Base-by-base conservation (phyloP, 2,113 vertebrate genomes). In the Austrofundulus limnaeus region DNA sequence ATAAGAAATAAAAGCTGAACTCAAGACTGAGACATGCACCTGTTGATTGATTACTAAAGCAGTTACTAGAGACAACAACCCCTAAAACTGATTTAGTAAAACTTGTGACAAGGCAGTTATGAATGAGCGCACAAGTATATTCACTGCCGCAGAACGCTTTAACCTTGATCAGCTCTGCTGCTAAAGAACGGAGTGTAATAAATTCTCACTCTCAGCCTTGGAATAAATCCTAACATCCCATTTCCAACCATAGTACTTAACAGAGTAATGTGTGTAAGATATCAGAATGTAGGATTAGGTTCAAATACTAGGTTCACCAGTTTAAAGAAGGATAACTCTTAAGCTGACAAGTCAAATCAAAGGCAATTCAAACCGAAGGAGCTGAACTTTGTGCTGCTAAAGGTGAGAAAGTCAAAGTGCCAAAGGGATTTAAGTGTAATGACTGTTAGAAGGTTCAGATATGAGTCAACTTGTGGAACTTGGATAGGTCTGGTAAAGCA, bases 371-470 rank as follows among this genome's bases (percentile, higher is more conserved):
- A 72, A 38, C 37, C 69, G 66, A 9, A 20, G 11, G n/a, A n/a
- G 31, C 50, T 47, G 53, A 65, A 66, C 58, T 46, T 39, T 4
- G 10, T 1, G 31, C 12, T 55, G 39, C 16, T 31, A 53, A 52
- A 47, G 60, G 52, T 37, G 61, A 79, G 62, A 75, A 7, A 49
- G 39, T 38, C 34, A 42, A 38, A 37, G 38, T 16, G 41, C 37
- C 16, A 41, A 25, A 52, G 49, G 58, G 73, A 79, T 75, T 78
- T 81, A 70, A 49, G 41, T 25, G 25, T 56, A 78, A 82, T 71
- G 77, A 82, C 74, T 54, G 46, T 28, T 47, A 21, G 37, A 43
- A 28, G 61, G 84, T 88, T 88, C 75, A 84, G 51, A 28, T 34
- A 7, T 37, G 64, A 84, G 81, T 85, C 84, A 82, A 31, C 15